These are phyloP conservation scores for Monodelphis domestica DNA, from an alignment of 2,797 vertebrate species.

Conservation along the genomic window DNA sequence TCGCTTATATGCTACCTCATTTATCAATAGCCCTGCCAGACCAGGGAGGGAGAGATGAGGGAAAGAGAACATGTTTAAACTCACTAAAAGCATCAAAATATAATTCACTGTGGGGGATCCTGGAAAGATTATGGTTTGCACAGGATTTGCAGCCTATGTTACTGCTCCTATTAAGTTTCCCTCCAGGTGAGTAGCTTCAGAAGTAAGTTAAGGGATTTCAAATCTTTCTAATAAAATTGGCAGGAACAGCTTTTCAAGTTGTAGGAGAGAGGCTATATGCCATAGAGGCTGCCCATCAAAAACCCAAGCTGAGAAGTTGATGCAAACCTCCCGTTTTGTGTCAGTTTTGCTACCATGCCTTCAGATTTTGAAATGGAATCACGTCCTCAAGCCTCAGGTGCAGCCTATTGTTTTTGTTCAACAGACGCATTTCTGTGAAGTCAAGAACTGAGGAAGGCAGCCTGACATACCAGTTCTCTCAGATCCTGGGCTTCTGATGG, in stretches of 20 bases:
- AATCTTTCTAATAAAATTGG: neutral
- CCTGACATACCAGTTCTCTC: neutral
- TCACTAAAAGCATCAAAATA: fast-evolving
- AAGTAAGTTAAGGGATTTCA: neutral
- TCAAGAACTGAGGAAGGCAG: slow-evolving; percentile 65
- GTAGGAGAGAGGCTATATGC: neutral
- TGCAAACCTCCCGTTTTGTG: neutral
- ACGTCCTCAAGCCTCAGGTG: neutral
- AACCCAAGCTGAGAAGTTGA: neutral
- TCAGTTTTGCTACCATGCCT: slow-evolving; percentile 53
- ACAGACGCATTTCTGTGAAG: neutral
- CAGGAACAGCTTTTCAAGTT: slow-evolving; percentile 28
- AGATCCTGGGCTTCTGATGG: neutral
- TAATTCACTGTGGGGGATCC: neutral
- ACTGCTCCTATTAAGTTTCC: neutral
- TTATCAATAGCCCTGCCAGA: neutral
- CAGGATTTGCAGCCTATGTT: fast-evolving
- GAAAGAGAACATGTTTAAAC: neutral
- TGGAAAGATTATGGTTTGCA: neutral
- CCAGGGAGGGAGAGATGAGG: neutral
- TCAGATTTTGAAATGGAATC: slow-evolving; percentile 50
- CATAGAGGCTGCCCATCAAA: neutral
- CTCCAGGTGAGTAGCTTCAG: neutral
- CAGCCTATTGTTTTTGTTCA: slow-evolving; percentile 15
- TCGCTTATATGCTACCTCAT: neutral